These are phyloP conservation scores for Tenrec ecaudatus DNA, from an alignment of 2,113 vertebrate genomes.

Conservation along the genomic window DNA sequence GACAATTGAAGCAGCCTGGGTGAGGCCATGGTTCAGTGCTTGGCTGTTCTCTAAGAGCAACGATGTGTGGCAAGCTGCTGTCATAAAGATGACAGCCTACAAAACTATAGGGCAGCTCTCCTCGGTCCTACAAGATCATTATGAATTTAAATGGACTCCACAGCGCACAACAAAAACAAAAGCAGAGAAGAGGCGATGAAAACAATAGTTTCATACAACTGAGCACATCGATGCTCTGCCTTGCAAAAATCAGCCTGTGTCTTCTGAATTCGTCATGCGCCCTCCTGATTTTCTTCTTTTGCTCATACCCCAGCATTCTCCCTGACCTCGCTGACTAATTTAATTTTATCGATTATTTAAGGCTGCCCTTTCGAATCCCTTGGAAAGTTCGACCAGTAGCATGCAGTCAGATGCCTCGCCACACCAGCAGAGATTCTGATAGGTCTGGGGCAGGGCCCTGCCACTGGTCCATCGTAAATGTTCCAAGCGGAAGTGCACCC, in stretches of 20 bases:
- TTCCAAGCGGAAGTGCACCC: not conserved
- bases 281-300: not conserved
- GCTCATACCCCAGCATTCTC: not conserved
- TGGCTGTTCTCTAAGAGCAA: not conserved
- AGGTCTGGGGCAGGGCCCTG: not conserved
- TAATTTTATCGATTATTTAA: not conserved
- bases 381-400: slow-evolving; percentile 6
- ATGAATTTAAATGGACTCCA: not conserved
- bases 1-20: not conserved
- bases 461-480: not conserved
- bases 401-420: not conserved
- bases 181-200: not conserved
- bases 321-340: slow-evolving; percentile 2
- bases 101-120: not conserved
- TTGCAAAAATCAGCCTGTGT: not conserved
- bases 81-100: not conserved
- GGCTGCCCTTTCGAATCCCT: not conserved
- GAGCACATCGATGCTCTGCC: not conserved
- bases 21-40: not conserved
- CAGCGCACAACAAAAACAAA: not conserved
- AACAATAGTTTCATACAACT: not conserved
- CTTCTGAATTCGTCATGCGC: not conserved
- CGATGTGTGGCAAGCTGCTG: not conserved
- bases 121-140: not conserved
- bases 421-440: not conserved